These are phyloP conservation scores for Cactoblastis cactorum DNA, from an alignment of 2,888 invertebrate genomes.

Conservation along the genomic window DNA sequence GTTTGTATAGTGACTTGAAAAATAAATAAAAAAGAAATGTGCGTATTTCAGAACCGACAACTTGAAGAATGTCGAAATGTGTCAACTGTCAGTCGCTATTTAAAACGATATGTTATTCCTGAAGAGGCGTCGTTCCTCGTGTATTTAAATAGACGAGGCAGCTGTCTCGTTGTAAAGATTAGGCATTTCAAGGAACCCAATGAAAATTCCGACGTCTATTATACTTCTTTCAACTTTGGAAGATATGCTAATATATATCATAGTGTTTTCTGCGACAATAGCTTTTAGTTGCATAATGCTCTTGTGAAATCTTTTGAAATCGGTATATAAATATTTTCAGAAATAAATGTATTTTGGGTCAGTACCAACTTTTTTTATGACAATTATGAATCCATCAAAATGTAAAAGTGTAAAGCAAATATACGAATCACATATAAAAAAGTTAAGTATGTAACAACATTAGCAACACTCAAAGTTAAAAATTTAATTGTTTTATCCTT, in stretches of 20 bases:
- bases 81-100: conserved; percentile 78
- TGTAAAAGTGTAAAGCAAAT: too few relatives aligned
- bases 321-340: too few relatives aligned
- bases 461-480: too few relatives aligned
- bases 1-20: conserved; percentile 39
- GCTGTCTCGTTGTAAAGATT: conserved; percentile 63
- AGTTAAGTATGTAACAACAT: too few relatives aligned
- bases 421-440: too few relatives aligned
- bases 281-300: background rate
- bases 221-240: conserved; percentile 32
- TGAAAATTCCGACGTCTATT: conserved; percentile 53
- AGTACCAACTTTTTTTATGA: too few relatives aligned
- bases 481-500: too few relatives aligned
- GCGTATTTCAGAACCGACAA: conserved; percentile 74
- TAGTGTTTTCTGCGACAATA: conserved; percentile 13
- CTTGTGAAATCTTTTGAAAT: too few relatives aligned
- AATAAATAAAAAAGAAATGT: conserved; percentile 60
- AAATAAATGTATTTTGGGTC: too few relatives aligned
- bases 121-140: conserved; percentile 58
- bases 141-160: conserved; percentile 68
- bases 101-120: conserved; percentile 77
- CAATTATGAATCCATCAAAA: too few relatives aligned
- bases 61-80: conserved; percentile 79
- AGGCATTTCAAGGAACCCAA: conserved; percentile 52
- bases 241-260: conserved; percentile 36